Evolutionary conservation across 2,888 invertebrate species (phyloP), one percentile per base, ranked within the genome.

Genomic region (Coleophora flavipennella): DNA sequence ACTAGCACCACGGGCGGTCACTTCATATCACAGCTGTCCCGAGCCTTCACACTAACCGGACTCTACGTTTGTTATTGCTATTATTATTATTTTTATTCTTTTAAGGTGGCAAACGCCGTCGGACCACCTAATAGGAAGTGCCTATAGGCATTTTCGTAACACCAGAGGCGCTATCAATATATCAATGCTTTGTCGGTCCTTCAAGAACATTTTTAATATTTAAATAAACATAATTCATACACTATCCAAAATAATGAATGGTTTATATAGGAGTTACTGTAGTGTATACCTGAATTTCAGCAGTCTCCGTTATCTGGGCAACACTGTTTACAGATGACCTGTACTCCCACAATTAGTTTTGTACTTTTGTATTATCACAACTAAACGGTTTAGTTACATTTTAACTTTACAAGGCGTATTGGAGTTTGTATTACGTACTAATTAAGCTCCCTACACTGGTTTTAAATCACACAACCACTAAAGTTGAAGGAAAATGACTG

Each of bases 321-420:
- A 39, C 3, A 20, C 7, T 34, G 12, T 27, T 28, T 69, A n/a
- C n/a, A n/a, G n/a, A n/a, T n/a, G n/a, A n/a, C n/a, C n/a, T n/a
- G n/a, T n/a, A n/a, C n/a, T n/a, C n/a, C n/a, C n/a, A n/a, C n/a
- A 56, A 62, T 63, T 62, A 59, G 50, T 55, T 79, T 81, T 81
- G 80, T 80, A 79, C 80, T 81, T 74, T 69, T 61, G 59, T 67
- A 20, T 20, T 20, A 75, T 76, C 80, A 78, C 75, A 66, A 63
- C 69, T 66, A 53, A 58, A 57, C 57, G 53, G 63, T 60, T 59
- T 59, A 59, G 60, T 64, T 59, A 67, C 61, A 64, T 57, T 38
- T 37, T 41, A 39, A 39, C 14, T 45, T 39, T 10, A 35, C 31
- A 41, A 32, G 38, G 35, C 45, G 38, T 31, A 32, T 31, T 36